Conservation (phyloP, 2,888 invertebrate genomes). For the Macrosoma leucophasiata region DNA sequence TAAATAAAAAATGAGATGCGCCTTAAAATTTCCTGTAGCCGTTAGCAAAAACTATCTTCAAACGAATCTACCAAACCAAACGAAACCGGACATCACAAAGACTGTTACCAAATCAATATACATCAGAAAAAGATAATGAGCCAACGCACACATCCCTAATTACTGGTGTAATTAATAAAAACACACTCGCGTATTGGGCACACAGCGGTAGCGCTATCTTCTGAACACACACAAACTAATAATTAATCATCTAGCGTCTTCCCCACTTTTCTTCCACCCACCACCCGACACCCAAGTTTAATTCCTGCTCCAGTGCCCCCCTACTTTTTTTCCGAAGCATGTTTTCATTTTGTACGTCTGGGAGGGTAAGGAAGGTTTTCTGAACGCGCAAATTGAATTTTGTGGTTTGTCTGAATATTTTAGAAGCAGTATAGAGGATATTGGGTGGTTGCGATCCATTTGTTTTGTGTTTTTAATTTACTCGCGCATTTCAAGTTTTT, state of each 20-base stretch:
- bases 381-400: conserved; percentile 69
- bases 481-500: too few species aligned
- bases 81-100: background rate
- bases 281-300: conserved; percentile 53
- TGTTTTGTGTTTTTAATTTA: too few species aligned
- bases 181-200: conserved; percentile 23
- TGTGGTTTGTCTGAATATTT: conserved; percentile 71
- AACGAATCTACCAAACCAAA: too few species aligned
- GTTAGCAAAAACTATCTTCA: too few species aligned
- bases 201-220: conserved; percentile 42
- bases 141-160: conserved; percentile 7
- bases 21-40: background rate
- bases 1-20: too few species aligned
- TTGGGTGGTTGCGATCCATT: conserved; percentile 42
- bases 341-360: conserved; percentile 69
- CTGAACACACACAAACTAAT: conserved; percentile 72
- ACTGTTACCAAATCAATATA: too few species aligned
- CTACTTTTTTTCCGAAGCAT: conserved; percentile 56
- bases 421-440: conserved; percentile 47
- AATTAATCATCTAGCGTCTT: conserved; percentile 73
- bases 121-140: too few species aligned
- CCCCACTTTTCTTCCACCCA: conserved; percentile 33
- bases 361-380: conserved; percentile 36
- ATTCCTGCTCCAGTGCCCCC: conserved; percentile 61
- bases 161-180: conserved; percentile 30